A percentile compares a stretch with the other conserved stretches of the same genome.
Evolutionary conservation across 1,140 invertebrate genomes (phyloP).

Genomic region (Tenebrio molitor): DNA sequence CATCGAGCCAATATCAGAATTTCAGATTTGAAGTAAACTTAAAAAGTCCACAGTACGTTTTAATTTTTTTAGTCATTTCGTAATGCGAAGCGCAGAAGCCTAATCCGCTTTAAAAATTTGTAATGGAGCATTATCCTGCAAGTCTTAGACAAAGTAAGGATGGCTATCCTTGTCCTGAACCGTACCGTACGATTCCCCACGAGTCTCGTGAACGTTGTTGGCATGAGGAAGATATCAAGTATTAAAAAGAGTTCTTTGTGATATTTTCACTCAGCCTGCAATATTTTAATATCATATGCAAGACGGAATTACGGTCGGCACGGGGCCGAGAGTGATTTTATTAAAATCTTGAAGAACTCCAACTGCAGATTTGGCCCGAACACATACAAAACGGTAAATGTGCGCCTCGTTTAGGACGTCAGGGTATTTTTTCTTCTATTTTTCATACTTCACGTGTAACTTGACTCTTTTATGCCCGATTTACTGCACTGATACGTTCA

Average conservation of each 20-base stretch:
- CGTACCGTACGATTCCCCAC: constrained; percentile 3
- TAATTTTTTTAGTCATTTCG: too few species aligned
- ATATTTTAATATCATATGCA: constrained; percentile 34
- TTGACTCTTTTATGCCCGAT: constrained; percentile 44
- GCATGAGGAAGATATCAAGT: constrained; percentile 4
- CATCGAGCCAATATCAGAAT: too few species aligned
- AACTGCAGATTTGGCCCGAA: constrained; percentile 8
- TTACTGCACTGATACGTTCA: constrained; percentile 47
- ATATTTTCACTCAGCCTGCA: constrained; percentile 15
- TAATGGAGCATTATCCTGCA: background rate
- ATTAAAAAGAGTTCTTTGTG: constrained; percentile 30
- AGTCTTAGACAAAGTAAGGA: constrained; percentile 15
- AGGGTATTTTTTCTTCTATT: constrained; percentile 12
- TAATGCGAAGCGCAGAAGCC: background rate
- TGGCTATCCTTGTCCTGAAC: constrained; percentile 1
- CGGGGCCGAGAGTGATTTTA: constrained; percentile 6
- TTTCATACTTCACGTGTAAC: constrained; percentile 28
- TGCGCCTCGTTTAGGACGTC: background rate
- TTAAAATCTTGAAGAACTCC: constrained; percentile 5
- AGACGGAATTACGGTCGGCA: constrained; percentile 1
- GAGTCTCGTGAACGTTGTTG: background rate
- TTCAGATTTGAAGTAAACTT: too few species aligned
- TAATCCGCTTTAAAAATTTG: constrained; percentile 21
- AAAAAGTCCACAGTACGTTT: too few species aligned
- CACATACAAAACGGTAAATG: constrained; percentile 3